phyloP scores from a whole-genome alignment of 1,140 invertebrate genomes.

The Cephus cinctus region DNA sequence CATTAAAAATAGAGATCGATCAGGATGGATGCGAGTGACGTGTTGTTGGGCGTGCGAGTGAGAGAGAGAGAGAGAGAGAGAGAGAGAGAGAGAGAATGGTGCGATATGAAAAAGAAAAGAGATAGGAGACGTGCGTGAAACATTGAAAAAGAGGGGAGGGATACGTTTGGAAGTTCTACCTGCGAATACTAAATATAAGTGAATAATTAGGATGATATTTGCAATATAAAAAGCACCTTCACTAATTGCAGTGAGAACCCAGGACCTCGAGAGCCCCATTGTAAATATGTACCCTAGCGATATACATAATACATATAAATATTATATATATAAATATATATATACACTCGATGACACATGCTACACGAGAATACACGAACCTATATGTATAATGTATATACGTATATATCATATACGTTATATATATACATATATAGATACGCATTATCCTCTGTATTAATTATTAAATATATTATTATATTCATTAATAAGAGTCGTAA shows the following conservation, averaged over 20 bases:
- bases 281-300: slow-evolving; percentile 57
- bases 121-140: too few relatives aligned
- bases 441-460: slow-evolving; percentile 49
- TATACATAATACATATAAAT: slow-evolving; percentile 50
- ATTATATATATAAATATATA: slow-evolving; percentile 26
- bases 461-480: slow-evolving; percentile 53
- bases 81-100: slow-evolving; percentile 17
- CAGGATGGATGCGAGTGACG: too few relatives aligned
- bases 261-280: too few relatives aligned
- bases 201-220: slow-evolving; percentile 29
- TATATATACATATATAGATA: slow-evolving; percentile 46
- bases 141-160: too few relatives aligned
- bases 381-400: slow-evolving; percentile 32
- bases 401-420: slow-evolving; percentile 44
- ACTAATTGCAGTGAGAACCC: slow-evolving; percentile 47
- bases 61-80: slow-evolving; percentile 14
- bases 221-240: slow-evolving; percentile 46
- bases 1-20: too few relatives aligned
- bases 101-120: slow-evolving; percentile 13
- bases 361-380: neutral
- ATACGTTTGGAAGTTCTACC: slow-evolving; percentile 16
- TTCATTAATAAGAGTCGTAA: slow-evolving; percentile 41
- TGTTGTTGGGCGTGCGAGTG: too few relatives aligned
- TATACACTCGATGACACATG: neutral
- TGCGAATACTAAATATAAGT: slow-evolving; percentile 17